Evolutionary conservation across 2,888 invertebrate genomes (phyloP).

Genomic region (Bellardia pandia): DNA sequence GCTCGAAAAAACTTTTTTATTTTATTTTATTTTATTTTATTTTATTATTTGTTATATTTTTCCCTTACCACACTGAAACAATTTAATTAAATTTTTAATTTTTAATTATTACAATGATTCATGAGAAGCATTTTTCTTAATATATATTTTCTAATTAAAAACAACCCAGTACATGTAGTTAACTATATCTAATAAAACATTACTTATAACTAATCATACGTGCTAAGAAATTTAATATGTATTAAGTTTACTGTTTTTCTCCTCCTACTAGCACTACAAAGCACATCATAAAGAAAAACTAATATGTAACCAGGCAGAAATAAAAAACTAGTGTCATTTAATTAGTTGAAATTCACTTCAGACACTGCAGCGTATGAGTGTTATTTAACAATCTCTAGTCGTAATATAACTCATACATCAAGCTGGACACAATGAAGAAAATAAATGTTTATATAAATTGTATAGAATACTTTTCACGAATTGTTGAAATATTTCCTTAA

Average conservation of each 20-base stretch:
- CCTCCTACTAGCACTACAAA: background rate
- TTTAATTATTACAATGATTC: too few species aligned
- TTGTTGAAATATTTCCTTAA: too few species aligned
- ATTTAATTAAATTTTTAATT: too few species aligned
- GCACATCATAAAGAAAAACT: background rate
- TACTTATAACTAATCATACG: background rate
- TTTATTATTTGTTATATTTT: too few species aligned
- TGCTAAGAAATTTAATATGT: slow-evolving; percentile 34
- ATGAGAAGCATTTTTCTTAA: too few species aligned
- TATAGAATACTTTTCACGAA: too few species aligned
- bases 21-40: too few species aligned
- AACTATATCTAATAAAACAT: background rate
- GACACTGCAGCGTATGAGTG: slow-evolving; percentile 27
- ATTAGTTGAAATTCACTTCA: slow-evolving; percentile 39
- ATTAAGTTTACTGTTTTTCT: background rate
- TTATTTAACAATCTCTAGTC: background rate
- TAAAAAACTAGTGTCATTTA: slow-evolving; percentile 12
- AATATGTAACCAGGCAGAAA: background rate
- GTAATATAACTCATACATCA: slow-evolving; percentile 20
- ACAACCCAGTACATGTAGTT: background rate
- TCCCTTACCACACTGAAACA: too few species aligned
- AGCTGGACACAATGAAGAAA: background rate
- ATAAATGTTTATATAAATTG: background rate
- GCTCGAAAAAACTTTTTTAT: too few species aligned
- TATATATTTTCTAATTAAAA: background rate